Percentiles rank a stretch among this genome's conserved stretches.
Evolutionary conservation across 2,797 vertebrate species (phyloP).

Genomic region (Geotrypetes seraphini): DNA sequence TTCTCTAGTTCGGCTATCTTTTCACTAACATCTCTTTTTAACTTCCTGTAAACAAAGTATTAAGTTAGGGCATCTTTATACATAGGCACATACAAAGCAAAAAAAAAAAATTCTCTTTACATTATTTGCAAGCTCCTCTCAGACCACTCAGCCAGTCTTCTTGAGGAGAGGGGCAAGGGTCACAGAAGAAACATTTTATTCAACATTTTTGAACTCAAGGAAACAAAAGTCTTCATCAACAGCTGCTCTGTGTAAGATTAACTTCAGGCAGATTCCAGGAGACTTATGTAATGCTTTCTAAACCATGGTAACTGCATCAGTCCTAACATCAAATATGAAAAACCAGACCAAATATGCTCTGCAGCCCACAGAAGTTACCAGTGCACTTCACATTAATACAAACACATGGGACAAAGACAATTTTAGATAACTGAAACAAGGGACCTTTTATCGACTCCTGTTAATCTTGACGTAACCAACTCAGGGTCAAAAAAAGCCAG

Average conservation of each 20-base stretch:
- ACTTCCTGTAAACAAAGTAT: conserved; percentile 64
- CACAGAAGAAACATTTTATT: conserved; percentile 23
- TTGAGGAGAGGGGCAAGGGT: no score
- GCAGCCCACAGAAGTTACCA: conserved; percentile 18
- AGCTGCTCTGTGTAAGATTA: conserved; percentile 18
- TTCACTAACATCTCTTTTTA: conserved; percentile 65
- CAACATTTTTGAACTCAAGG: conserved; percentile 8
- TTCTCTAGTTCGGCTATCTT: conserved; percentile 67
- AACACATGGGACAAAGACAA: conserved; percentile 5
- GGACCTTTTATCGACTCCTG: no score
- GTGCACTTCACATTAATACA: conserved; percentile 22
- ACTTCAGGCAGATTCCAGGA: conserved; percentile 20
- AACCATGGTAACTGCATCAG: conserved; percentile 25
- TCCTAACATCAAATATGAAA: conserved; percentile 20
- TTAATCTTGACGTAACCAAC: no score
- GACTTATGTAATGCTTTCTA: conserved; percentile 15
- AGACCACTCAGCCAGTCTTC: no score
- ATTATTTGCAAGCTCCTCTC: no score
- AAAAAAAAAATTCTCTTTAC: no score
- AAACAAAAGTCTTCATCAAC: conserved; percentile 24
- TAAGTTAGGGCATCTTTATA: no score
- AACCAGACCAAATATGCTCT: conserved; percentile 21
- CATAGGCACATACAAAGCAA: no score
- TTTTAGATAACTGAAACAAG: no score
- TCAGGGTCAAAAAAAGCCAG: no score